Percentiles rank a stretch among this genome's conserved stretches.
Conservation (phyloP, 2,113 vertebrate genomes). For the Budorcas taxicolor region DNA sequence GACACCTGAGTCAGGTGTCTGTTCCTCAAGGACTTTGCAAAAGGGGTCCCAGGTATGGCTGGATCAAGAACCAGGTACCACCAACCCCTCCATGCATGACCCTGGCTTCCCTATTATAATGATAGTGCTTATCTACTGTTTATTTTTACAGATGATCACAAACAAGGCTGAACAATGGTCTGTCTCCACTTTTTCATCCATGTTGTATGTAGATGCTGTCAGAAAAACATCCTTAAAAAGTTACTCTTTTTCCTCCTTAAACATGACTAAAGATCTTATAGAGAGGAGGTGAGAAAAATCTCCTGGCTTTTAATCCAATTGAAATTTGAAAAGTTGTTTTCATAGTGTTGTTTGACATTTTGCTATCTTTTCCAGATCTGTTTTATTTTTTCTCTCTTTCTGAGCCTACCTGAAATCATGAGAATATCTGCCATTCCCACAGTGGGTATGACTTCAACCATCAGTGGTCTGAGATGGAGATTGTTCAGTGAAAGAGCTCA, state of each 20-base stretch:
- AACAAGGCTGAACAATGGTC: no score
- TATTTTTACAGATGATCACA: neutral
- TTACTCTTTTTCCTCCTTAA: neutral
- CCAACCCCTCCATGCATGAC: rapidly evolving
- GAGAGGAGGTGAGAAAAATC: neutral
- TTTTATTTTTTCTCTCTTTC: neutral
- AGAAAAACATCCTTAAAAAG: neutral
- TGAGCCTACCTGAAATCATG: neutral
- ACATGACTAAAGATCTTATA: neutral
- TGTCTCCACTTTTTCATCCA: neutral
- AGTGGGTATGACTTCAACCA: neutral
- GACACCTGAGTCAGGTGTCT: neutral
- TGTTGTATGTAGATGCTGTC: neutral
- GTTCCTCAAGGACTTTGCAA: neutral
- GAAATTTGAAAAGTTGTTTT: neutral
- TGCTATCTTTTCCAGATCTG: neutral
- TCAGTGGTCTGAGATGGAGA: neutral
- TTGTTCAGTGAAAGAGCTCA: neutral
- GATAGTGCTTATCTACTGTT: neutral
- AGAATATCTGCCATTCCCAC: neutral
- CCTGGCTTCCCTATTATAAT: neutral
- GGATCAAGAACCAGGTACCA: neutral
- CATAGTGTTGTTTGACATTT: neutral
- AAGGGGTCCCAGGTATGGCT: neutral
- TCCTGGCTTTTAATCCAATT: neutral